These are phyloP conservation scores for Diarsia rubi DNA, from an alignment of 2,888 invertebrate genomes.

Conservation along the genomic window DNA sequence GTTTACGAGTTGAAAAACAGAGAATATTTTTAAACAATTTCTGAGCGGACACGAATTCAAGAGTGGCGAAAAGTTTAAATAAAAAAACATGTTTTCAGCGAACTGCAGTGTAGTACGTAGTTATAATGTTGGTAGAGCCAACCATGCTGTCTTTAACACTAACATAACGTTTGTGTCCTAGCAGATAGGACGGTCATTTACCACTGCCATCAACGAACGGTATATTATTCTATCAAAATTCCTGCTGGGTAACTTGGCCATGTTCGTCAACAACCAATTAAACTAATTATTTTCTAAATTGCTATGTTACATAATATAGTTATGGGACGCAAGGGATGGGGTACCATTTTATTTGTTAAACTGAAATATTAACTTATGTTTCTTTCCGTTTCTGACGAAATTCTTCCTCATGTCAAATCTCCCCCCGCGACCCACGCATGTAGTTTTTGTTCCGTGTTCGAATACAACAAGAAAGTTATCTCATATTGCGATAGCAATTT, in stretches of 20 bases:
- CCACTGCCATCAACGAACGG: not conserved
- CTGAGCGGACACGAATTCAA: not conserved
- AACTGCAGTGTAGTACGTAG: conserved; percentile 1
- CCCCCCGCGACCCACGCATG: not conserved
- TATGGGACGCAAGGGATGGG: not conserved
- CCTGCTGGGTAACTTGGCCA: not conserved
- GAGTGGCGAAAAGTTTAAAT: not conserved
- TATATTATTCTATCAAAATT: not conserved
- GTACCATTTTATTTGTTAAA: conserved; percentile 1
- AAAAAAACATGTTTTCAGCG: conserved; percentile 13
- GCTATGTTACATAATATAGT: conserved; percentile 7
- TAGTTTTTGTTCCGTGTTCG: conserved; percentile 22
- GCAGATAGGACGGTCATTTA: not conserved
- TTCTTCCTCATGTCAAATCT: not conserved
- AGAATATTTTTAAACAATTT: conserved; percentile 6
- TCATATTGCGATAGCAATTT: conserved; percentile 30
- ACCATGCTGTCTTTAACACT: not conserved
- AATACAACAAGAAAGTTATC: conserved; percentile 6
- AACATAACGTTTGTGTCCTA: not conserved
- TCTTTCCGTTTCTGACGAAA: not conserved
- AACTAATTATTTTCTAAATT: not conserved
- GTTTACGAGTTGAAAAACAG: conserved; percentile 12
- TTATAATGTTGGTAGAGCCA: not conserved
- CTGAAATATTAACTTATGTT: conserved; percentile 4
- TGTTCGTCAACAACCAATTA: not conserved